These are phyloP conservation scores for Linnaemya vulpina DNA, from an alignment of 2,888 invertebrate species.

Conservation along the genomic window DNA sequence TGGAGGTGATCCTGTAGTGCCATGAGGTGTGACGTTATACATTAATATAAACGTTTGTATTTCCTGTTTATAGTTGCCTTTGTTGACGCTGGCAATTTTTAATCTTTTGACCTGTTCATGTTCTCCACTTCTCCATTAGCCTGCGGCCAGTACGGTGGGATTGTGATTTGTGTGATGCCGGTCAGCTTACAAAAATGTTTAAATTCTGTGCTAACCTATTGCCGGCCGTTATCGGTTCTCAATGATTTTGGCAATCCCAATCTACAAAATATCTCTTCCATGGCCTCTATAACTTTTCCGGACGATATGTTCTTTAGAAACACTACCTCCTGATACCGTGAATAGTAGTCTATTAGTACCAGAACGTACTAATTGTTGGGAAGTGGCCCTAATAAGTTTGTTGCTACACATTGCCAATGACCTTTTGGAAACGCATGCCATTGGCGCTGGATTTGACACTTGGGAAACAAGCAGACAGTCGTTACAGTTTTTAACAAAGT, in stretches of 20 bases:
- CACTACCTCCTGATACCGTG: constrained; percentile 55
- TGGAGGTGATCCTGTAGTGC: constrained; percentile 23
- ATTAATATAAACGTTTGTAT: too few species aligned
- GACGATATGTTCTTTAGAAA: constrained; percentile 54
- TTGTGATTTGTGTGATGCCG: constrained; percentile 64
- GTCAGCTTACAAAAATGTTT: constrained; percentile 61
- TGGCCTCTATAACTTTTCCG: constrained; percentile 55
- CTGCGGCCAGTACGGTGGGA: constrained; percentile 56
- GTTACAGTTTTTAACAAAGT: too few species aligned
- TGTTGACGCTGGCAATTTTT: constrained; percentile 11
- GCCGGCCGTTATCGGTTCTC: constrained; percentile 72
- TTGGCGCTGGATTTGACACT: constrained; percentile 40
- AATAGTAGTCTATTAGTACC: too few species aligned
- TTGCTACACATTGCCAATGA: constrained; percentile 51
- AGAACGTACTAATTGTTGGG: too few species aligned
- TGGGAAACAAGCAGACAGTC: too few species aligned
- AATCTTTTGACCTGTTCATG: constrained; percentile 17
- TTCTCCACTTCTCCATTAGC: constrained; percentile 55
- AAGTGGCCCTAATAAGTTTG: too few species aligned
- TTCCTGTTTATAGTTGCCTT: too few species aligned
- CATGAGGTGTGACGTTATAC: too few species aligned
- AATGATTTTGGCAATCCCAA: too few species aligned
- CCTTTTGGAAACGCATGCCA: constrained; percentile 59
- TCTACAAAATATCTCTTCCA: constrained; percentile 62
- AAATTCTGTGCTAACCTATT: constrained; percentile 71